Evolutionary conservation across 1,140 invertebrate species (phyloP).

Genomic region (Saxidomus purpurata): DNA sequence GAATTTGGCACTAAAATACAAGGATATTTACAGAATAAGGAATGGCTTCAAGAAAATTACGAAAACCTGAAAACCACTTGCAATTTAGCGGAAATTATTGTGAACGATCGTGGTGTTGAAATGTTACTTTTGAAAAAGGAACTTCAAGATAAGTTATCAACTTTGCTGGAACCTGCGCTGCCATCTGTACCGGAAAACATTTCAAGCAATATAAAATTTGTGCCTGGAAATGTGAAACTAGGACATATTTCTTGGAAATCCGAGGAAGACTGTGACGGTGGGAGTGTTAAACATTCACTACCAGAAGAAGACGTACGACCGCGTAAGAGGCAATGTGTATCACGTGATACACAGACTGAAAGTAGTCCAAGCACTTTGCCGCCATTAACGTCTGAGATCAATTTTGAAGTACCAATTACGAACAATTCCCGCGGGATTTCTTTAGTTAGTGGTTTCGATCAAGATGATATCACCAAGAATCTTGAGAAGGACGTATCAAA

Average conservation of each 20-base stretch:
- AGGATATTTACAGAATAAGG: conserved; percentile 81
- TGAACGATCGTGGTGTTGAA: conserved; percentile 85
- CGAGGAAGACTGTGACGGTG: conserved; percentile 55
- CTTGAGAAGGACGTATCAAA: conserved; percentile 45
- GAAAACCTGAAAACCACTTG: conserved; percentile 84
- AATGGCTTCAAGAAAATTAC: conserved; percentile 82
- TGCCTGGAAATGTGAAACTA: conserved; percentile 79
- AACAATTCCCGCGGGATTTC: not conserved
- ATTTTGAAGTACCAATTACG: conserved; percentile 47
- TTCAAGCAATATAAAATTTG: conserved; percentile 75
- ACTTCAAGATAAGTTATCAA: conserved; percentile 82
- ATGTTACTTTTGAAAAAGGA: conserved; percentile 85
- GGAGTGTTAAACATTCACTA: conserved; percentile 39
- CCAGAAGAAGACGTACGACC: conserved; percentile 36
- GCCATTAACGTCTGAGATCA: conserved; percentile 38
- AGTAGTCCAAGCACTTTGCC: not conserved
- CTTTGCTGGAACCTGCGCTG: conserved; percentile 74
- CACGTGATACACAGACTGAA: conserved; percentile 60
- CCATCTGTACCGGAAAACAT: conserved; percentile 73
- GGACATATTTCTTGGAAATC: conserved; percentile 74
- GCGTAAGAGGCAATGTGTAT: conserved; percentile 30
- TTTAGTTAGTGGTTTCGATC: conserved; percentile 9
- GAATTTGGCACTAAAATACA: conserved; percentile 82
- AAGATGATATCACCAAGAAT: conserved; percentile 16
- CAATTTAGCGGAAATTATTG: conserved; percentile 84